A percentile compares a stretch with the other conserved stretches of the same genome.
Conservation (phyloP, 1,140 invertebrate species). For the Rhagoletis pomonella region DNA sequence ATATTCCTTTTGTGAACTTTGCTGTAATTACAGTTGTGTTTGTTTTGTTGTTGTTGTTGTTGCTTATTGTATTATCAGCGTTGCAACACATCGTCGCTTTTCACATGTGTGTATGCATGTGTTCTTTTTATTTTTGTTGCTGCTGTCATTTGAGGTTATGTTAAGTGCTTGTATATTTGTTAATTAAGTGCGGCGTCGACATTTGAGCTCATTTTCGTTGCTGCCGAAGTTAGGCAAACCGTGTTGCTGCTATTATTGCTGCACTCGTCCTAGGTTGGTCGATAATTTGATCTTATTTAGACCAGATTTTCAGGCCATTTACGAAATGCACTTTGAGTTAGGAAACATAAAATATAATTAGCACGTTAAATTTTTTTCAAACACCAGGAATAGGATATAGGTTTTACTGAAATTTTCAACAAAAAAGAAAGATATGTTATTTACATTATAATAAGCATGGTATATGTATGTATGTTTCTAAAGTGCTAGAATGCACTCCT, state of each 20-base stretch:
- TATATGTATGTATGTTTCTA: too few relatives aligned
- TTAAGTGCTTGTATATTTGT: conserved; percentile 73
- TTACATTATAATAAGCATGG: too few relatives aligned
- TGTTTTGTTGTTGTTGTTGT: background rate
- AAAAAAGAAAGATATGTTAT: too few relatives aligned
- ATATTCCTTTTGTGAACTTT: conserved; percentile 10
- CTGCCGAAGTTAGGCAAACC: background rate
- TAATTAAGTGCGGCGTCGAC: conserved; percentile 70
- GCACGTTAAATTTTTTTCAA: too few relatives aligned
- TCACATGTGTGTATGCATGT: background rate
- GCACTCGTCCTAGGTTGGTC: background rate
- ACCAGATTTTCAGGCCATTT: too few relatives aligned
- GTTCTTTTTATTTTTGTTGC: conserved; percentile 28
- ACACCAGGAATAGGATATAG: too few relatives aligned
- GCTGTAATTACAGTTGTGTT: conserved; percentile 15
- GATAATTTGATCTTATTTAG: background rate
- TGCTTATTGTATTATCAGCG: background rate
- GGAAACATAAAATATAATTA: too few relatives aligned
- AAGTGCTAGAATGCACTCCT: too few relatives aligned
- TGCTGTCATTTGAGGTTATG: conserved; percentile 72
- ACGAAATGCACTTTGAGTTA: too few relatives aligned
- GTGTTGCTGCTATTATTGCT: background rate
- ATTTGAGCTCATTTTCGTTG: conserved; percentile 53
- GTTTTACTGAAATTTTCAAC: too few relatives aligned
- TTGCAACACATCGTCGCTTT: background rate